Evolutionary conservation across 2,113 vertebrate genomes (phyloP).

Genomic region (Megaceryle torquata): DNA sequence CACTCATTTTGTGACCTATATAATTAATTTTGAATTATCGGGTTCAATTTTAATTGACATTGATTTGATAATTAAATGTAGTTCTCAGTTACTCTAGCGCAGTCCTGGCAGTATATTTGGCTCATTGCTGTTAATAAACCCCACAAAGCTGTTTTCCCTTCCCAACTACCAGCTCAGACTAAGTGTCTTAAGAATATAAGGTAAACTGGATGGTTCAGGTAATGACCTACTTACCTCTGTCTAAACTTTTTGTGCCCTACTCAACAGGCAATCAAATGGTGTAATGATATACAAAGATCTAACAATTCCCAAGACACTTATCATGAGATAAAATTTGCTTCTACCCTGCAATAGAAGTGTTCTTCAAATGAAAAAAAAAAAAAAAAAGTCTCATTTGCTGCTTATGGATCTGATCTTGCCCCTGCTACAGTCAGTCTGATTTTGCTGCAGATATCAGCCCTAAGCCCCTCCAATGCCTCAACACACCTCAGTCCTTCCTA

Average conservation of each 20-base stretch:
- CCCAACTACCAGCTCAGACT: not conserved
- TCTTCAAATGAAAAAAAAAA: not conserved
- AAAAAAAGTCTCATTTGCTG: not conserved
- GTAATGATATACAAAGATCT: not conserved
- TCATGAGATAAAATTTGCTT: not conserved
- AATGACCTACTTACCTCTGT: not conserved
- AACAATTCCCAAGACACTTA: not conserved
- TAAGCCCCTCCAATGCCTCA: not conserved
- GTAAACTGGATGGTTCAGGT: not conserved
- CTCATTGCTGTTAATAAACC: not conserved
- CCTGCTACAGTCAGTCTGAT: not conserved
- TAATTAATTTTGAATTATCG: slow-evolving; percentile 18
- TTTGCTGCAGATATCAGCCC: not conserved
- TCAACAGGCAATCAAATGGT: not conserved
- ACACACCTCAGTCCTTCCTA: not conserved
- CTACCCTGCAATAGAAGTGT: not conserved
- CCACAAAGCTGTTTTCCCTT: not conserved
- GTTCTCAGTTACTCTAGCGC: not conserved
- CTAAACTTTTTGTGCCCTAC: not conserved
- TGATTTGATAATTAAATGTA: slow-evolving; percentile 36
- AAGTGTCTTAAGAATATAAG: not conserved
- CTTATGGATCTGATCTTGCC: not conserved
- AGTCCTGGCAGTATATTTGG: not conserved
- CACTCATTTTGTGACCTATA: slow-evolving; percentile 4
- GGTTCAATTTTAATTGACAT: slow-evolving; percentile 41